Evolutionary conservation across 2,888 invertebrate species (phyloP), one percentile per base, ranked within the genome.

Genomic region (Zygothrica quintamaculata): DNA sequence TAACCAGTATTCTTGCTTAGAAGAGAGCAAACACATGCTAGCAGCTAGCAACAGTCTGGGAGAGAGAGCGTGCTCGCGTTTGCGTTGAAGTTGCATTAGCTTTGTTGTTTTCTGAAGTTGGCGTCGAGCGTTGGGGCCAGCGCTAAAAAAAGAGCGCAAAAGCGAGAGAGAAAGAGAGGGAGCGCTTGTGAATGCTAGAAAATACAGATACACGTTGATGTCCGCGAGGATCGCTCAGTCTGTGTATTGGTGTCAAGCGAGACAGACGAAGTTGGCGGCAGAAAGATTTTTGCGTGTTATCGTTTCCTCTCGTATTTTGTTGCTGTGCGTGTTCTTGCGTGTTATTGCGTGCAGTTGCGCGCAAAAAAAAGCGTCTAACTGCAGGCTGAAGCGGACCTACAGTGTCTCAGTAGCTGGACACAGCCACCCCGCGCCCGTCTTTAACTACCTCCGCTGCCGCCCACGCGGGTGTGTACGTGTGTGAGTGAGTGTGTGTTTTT

Each of bases 201-300:
- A 5, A 22, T 5, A 22, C n/a, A n/a, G 46, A 53, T 50, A 39
- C 37, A 50, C 47, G 26, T 13, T 51, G 31, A 31, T 34, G 16
- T n/a, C 8, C 7, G 5, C 52, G 71, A 72, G 72, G 72, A 72
- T 72, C 72, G 72, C 59, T 71, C 72, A 72, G 72, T 72, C 72
- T 72, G 72, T 68, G 67, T 53, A 72, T 72, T 72, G 64, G 72
- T 72, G 68, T 72, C 72, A 67, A 72, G 22, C 68, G 65, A 52
- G 64, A 52, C 71, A 64, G 71, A 71, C 71, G 64, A 64, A 55
- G 40, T 52, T 67, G 58, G 71, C 64, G 64, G 62, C 57, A 36
- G 9, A 36, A 40, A 52, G 37, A 50, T 48, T 50, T 52, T 16
- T 1, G 15, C 13, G 7, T 3, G 8, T 33, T 26, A 13, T 47